A percentile compares a stretch with the other conserved stretches of the same genome.
phyloP scores from a whole-genome alignment of 2,888 invertebrate species.

The Omphaloscelis lunosa region DNA sequence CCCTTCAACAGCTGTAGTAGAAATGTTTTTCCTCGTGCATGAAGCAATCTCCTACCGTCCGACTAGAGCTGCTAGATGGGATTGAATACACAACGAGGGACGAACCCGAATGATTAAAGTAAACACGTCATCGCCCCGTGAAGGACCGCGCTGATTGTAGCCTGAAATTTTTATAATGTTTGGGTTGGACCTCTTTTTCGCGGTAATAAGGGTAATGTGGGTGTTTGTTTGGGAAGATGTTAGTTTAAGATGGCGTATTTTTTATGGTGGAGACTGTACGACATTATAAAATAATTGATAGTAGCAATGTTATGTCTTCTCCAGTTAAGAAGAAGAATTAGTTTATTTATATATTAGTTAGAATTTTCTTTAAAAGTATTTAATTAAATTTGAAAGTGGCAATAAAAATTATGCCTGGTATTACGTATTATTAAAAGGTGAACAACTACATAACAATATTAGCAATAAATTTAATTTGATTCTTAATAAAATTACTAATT shows the following conservation, averaged over 20 bases:
- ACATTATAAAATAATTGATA: neutral
- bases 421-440: neutral
- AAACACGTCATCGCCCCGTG: constrained; percentile 71
- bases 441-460: too few species aligned
- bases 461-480: too few species aligned
- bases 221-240: constrained; percentile 26
- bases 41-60: constrained; percentile 66
- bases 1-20: constrained; percentile 24
- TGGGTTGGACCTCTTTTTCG: constrained; percentile 60
- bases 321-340: too few species aligned
- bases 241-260: constrained; percentile 18
- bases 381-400: neutral
- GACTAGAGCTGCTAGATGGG: constrained; percentile 52
- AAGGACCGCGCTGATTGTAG: constrained; percentile 71
- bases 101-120: constrained; percentile 73
- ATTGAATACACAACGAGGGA: constrained; percentile 74
- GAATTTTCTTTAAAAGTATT: neutral
- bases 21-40: constrained; percentile 54
- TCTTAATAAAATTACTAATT: too few species aligned
- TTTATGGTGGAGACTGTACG: neutral
- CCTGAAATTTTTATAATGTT: constrained; percentile 73
- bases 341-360: too few species aligned
- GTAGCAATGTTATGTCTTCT: neutral
- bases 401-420: neutral
- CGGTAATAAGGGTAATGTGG: constrained; percentile 45